Base-by-base conservation (phyloP, 1,140 invertebrate genomes). In the Eriosoma lanigerum region DNA sequence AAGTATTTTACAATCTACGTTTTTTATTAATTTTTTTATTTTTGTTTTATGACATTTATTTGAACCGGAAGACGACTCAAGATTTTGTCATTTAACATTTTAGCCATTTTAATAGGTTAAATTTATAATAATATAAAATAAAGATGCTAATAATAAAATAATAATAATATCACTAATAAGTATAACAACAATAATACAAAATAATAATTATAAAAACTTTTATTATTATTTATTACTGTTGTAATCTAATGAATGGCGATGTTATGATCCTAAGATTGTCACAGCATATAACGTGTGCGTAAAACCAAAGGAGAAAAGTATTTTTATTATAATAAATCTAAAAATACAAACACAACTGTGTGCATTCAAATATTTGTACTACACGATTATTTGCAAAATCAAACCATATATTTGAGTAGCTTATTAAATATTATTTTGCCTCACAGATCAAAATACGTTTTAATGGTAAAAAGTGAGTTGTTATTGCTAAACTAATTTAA, bases 31-130 rank as follows among this genome's bases (percentile, higher is more conserved):
- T 38, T 58, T 38, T 56, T 58, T 54, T 76, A 19, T n/a, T n/a
- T 56, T 75, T 56, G 21, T 78, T 62, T 50, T 62, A 60, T 78
- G 75, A 78, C 75, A 78, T 78, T 78, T 78, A 48, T 78, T 78
- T 78, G 75, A 78, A 46, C 75, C 75, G 75, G 75, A 78, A 78
- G 75, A 78, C 75, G 75, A 78, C 56, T 78, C 75, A 78, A 78
- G 75, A 78, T 78, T 78, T 78, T 78, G 75, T 78, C 75, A 78
- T 78, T 78, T 44, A 48, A 78, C 38, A n/a, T 26, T 26, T 76
- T 56, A 60, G 38, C 46, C 17, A 44, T 78, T 60, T 78, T 78
- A 62, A 38, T n/a, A 38, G 44, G 29, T 32, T 75, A 44, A n/a
- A 56, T 56, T 44, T 75, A 38, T 75, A 75, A 50, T 52, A 52